Evolutionary conservation across 2,113 vertebrate genomes (phyloP).

Genomic region (Sturnus vulgaris): DNA sequence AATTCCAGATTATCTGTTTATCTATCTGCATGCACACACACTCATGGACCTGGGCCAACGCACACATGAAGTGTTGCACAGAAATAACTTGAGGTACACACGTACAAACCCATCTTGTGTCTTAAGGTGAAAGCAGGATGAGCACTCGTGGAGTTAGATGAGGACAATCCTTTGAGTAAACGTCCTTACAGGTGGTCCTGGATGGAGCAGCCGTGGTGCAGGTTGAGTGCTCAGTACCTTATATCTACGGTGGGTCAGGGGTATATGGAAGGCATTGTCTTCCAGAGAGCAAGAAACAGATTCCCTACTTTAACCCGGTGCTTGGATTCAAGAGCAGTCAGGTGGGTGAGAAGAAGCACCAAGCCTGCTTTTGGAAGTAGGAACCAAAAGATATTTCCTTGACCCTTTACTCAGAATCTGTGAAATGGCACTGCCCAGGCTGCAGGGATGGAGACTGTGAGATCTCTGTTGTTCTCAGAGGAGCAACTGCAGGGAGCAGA

Average conservation of each 20-base stretch:
- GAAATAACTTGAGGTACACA: neutral
- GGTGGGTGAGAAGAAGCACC: neutral
- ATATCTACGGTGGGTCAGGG: neutral
- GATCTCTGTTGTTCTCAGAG: neutral
- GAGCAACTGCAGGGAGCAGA: neutral
- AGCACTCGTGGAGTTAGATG: neutral
- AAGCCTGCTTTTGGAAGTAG: neutral
- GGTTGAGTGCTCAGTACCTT: neutral
- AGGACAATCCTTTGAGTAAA: neutral
- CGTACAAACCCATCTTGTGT: neutral
- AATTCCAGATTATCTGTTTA: neutral
- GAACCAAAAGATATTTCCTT: neutral
- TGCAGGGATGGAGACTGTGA: neutral
- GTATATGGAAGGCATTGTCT: neutral
- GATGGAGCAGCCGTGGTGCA: neutral
- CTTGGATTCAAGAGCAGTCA: neutral
- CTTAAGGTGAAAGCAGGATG: neutral
- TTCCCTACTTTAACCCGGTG: neutral
- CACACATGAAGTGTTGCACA: rapidly evolving
- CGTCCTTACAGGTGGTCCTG: neutral
- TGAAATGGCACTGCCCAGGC: neutral
- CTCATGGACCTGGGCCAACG: neutral
- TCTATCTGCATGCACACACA: neutral
- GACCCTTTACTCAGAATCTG: neutral
- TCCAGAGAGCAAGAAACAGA: neutral